Evolutionary conservation across 2,888 invertebrate species (phyloP), one percentile per base, ranked within the genome.

Genomic region (Luperina testacea): DNA sequence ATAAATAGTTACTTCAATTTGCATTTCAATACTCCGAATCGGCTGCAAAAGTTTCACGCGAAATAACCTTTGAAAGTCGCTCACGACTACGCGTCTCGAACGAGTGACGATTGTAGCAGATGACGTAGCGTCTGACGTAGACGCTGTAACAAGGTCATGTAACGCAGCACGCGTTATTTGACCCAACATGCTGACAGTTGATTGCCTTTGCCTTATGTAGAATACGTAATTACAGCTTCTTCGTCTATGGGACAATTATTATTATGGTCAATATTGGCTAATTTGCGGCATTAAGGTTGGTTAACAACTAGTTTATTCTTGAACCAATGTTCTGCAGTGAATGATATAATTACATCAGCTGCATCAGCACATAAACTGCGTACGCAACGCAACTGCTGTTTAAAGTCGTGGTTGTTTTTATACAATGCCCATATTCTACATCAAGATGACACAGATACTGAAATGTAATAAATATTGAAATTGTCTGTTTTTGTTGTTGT

Each of bases 131-230:
- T 24, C 51, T 59, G 68, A 78, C 81, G 70, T 84, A 68, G 80
- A 59, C 82, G 72, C 68, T 57, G 69, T 64, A 72, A 78, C 83
- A 89, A 90, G 90, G 91, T 87, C 86, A 88, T 77, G 57, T 76
- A 45, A 72, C 64, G 57, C 73, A 70, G 63, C 74, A 64, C 75
- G 80, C 63, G 65, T 64, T 82, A 68, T 61, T 82, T 85, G 80
- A 85, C 76, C 76, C 32, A 53, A 42, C 53, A 42, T 32, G 72
- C 38, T 69, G 61, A 74, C 79, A 68, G 70, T 42, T 59, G 63
- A 83, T 72, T 74, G 64, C 70, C 42, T 61, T 85, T 82, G 32
- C 81, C 75, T 32, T n/a, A 27, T 45, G 0, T 24, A 57, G 61
- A 71, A 48, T 73, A 73, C 20, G 32, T 72, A 59, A 76, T 74